These are phyloP conservation scores for Octopus bimaculoides DNA, from an alignment of 1,140 invertebrate species.

Conservation along the genomic window DNA sequence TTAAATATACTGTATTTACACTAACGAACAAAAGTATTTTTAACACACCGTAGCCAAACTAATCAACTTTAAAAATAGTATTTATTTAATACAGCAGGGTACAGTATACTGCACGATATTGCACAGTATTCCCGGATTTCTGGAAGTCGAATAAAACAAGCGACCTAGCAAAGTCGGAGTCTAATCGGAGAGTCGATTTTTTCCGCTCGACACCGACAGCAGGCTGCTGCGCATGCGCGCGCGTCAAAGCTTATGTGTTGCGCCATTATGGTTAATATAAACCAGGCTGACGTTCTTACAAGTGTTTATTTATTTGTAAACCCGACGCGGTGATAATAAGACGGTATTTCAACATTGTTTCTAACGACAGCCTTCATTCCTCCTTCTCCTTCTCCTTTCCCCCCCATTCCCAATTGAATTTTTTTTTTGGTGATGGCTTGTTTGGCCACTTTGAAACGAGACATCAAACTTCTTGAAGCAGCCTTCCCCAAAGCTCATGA, in stretches of 20 bases:
- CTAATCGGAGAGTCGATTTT: not conserved
- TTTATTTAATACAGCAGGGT: too few species aligned
- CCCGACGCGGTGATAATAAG: not conserved
- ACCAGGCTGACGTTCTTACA: not conserved
- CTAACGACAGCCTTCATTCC: too few species aligned
- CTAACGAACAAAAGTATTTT: too few species aligned
- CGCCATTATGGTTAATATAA: slow-evolving; percentile 7
- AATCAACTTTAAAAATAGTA: too few species aligned
- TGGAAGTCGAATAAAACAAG: too few species aligned
- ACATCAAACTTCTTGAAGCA: slow-evolving; percentile 93
- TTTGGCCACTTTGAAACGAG: slow-evolving; percentile 94
- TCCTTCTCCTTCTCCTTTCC: not conserved
- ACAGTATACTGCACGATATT: too few species aligned
- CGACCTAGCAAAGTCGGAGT: too few species aligned
- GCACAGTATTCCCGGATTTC: too few species aligned
- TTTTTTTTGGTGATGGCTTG: slow-evolving; percentile 76
- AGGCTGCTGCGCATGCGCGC: not conserved
- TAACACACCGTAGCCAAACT: too few species aligned
- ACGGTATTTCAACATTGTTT: too few species aligned
- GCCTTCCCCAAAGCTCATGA: slow-evolving; percentile 94
- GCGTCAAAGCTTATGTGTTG: not conserved
- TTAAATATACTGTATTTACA: too few species aligned
- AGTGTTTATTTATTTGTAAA: slow-evolving; percentile 8
- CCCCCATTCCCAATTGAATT: not conserved
- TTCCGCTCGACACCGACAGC: not conserved